Evolutionary conservation across 2,888 invertebrate species (phyloP), one percentile per base, ranked within the genome.

Genomic region (Gerosis bhagava): DNA sequence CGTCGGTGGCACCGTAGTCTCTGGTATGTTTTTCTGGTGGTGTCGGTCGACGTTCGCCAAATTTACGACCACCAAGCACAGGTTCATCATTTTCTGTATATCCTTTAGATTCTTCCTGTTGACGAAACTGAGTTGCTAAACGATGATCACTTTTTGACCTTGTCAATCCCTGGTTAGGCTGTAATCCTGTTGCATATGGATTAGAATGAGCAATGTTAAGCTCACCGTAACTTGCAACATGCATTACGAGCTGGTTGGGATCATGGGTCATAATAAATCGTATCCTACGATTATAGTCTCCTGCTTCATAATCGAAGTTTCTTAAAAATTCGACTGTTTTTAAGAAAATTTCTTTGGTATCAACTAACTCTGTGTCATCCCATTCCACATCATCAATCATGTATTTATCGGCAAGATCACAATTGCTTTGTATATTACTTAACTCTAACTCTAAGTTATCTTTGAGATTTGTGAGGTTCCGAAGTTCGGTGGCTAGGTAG

Each of bases 381-480:
- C 97, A 97, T 65, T 96, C 95, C 26, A 96, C 94, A 54, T 94
- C 94, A 61, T 96, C 96, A 69, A 94, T 95, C 91, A 97, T 96
- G 73, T 97, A 95, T 77, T 97, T 97, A 80, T 98, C 98, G 37
- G 97, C 97, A 70, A 98, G 91, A 79, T 98, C 98, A 87, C 98
- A 98, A 83, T 98, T 99, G 75, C 98, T 97, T 71, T 95, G 93
- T 67, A 99, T 97, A 83, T 98, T 99, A 60, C 94, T 93, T 73
- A 98, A 95, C 87, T 99, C 99, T 75, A 95, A 92, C 77, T 98
- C 98, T 63, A 99, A 90, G 83, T 97, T 98, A 78, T 97, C 97
- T 84, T 97, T 97, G 40, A 98, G 91, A 57, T 95, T 93, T 46
- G 94, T 94, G 52, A 98, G 90, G 66, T 95, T 94, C 63, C 96